Evolutionary conservation across 2,113 vertebrate species (phyloP).

Genomic region (rabbit (Oryctolagus cuniculus)): mOryCun1.1 NC_091447.1:10892501-10893000

Average conservation of each 20-base stretch:
- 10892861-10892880: background rate
- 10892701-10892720: background rate
- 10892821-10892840: background rate
- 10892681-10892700: background rate
- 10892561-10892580: background rate
- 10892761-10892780: background rate
- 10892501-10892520: background rate
- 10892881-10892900: background rate
- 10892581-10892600: background rate
- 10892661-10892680: background rate
- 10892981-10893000: background rate
- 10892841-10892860: background rate
- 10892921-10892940: background rate
- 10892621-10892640: background rate
- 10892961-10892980: background rate
- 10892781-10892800: background rate
- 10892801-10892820: background rate
- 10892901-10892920: background rate
- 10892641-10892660: too few species aligned
- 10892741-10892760: background rate
- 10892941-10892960: background rate
- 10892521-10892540: background rate
- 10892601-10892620: background rate
- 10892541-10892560: background rate
- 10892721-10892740: conserved; percentile 9